Evolutionary conservation across 1,140 invertebrate species (phyloP), one percentile per base, ranked within the genome.

Genomic region (Orius laevigatus): DNA sequence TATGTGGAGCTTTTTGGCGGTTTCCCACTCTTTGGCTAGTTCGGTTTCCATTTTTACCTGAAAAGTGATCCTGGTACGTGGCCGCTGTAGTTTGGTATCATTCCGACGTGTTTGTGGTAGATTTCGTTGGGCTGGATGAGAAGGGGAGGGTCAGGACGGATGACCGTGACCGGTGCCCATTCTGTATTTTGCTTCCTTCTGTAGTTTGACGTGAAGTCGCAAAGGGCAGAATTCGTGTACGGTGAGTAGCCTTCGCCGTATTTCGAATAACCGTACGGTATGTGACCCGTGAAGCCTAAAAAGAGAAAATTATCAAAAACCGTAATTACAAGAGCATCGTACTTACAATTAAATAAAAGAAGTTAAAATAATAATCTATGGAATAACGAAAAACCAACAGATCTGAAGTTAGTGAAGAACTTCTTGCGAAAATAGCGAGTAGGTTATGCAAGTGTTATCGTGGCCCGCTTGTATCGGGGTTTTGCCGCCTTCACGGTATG

Each of bases 1-100:
- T n/a, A n/a, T n/a, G n/a, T n/a, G n/a, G n/a, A n/a, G n/a, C n/a
- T n/a, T n/a, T n/a, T n/a, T n/a, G n/a, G n/a, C n/a, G n/a, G n/a
- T n/a, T n/a, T n/a, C n/a, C n/a, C n/a, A n/a, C n/a, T n/a, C n/a
- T n/a, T n/a, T n/a, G n/a, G n/a, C n/a, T n/a, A n/a, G n/a, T n/a
- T n/a, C n/a, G n/a, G n/a, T n/a, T n/a, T n/a, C n/a, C n/a, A n/a
- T n/a, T n/a, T 47, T 36, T 60, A 76, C 74, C 74, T 74, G 57
- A 75, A 78, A 51, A 69, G 66, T 44, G 68, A 68, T 36, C 79
- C 79, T 1, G 79, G 79, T 42, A 83, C 72, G 55, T 84, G 79
- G 1, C 79, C 79, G 3, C 70, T 69, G 61, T 84, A 84, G 58
- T 77, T 77, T 0, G 79, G 79, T 46, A 83, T 58, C 64, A 81